Percentiles rank a stretch among this genome's conserved stretches.
phyloP scores from a whole-genome alignment of 2,797 vertebrate genomes.

The Notolepis coatsorum region DNA sequence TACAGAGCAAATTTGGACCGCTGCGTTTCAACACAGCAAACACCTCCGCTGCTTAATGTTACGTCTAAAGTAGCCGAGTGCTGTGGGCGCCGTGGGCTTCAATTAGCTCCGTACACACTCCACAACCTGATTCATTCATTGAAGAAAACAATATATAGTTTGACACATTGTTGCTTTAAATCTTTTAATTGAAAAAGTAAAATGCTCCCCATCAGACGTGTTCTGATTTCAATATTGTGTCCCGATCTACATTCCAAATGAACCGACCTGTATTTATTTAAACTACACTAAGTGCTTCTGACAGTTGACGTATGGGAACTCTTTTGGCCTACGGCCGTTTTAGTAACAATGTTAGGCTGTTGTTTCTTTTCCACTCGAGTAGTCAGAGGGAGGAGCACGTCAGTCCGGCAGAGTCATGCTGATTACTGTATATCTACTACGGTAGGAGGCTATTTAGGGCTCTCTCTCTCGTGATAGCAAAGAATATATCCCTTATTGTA shows the following conservation, averaged over 20 bases:
- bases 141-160: no score
- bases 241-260: slow-evolving; percentile 10
- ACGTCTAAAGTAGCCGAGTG: no score
- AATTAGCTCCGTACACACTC: no score
- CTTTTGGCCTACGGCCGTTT: slow-evolving; percentile 27
- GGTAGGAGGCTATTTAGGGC: slow-evolving; percentile 32
- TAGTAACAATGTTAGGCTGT: slow-evolving; percentile 43
- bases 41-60: no score
- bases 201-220: no score
- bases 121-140: no score
- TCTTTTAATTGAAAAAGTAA: no score
- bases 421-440: slow-evolving; percentile 34
- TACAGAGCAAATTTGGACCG: no score
- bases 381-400: background rate
- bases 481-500: slow-evolving; percentile 22
- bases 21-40: no score
- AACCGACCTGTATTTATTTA: background rate
- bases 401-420: slow-evolving; percentile 40
- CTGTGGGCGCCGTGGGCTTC: no score
- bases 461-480: slow-evolving; percentile 44
- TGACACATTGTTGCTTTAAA: no score
- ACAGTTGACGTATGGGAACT: slow-evolving; percentile 21
- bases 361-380: slow-evolving; percentile 39
- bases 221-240: background rate
- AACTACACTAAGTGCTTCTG: background rate